Conservation (phyloP, 1,140 invertebrate genomes). For the Drosophila arizonae region DNA sequence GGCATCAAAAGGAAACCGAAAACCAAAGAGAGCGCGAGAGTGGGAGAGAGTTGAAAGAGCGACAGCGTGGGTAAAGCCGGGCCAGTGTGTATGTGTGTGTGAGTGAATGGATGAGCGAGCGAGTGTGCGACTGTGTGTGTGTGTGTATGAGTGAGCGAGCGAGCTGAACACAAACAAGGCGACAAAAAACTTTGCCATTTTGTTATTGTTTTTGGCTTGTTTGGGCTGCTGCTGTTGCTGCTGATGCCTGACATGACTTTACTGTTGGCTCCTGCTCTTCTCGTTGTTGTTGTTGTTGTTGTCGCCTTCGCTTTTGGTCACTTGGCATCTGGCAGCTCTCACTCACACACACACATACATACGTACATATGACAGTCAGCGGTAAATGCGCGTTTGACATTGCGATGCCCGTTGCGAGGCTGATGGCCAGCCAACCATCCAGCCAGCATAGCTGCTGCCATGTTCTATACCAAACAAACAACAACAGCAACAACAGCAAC, state of each 20-base stretch:
- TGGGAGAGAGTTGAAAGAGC: background rate
- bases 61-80: background rate
- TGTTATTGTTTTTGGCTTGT: conserved; percentile 48
- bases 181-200: conserved; percentile 41
- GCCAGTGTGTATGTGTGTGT: too few relatives aligned
- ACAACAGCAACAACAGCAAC: conserved; percentile 13
- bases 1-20: conserved; percentile 46
- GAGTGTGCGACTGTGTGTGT: too few relatives aligned
- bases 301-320: conserved; percentile 21
- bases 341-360: conserved; percentile 23
- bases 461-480: conserved; percentile 53
- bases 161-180: conserved; percentile 25
- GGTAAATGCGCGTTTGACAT: conserved; percentile 61
- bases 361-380: conserved; percentile 34
- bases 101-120: too few relatives aligned
- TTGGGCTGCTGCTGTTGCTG: conserved; percentile 21
- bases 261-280: background rate
- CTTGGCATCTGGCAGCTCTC: conserved; percentile 34
- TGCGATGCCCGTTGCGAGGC: conserved; percentile 40
- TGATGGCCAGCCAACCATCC: conserved; percentile 17
- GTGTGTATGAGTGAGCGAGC: too few relatives aligned
- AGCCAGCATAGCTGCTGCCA: conserved; percentile 44
- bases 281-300: background rate
- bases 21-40: conserved; percentile 14
- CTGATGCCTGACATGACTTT: conserved; percentile 22